A percentile compares a stretch with the other conserved stretches of the same genome.
Conservation (phyloP, 1,140 invertebrate genomes). For the Nomia melanderi region DNA sequence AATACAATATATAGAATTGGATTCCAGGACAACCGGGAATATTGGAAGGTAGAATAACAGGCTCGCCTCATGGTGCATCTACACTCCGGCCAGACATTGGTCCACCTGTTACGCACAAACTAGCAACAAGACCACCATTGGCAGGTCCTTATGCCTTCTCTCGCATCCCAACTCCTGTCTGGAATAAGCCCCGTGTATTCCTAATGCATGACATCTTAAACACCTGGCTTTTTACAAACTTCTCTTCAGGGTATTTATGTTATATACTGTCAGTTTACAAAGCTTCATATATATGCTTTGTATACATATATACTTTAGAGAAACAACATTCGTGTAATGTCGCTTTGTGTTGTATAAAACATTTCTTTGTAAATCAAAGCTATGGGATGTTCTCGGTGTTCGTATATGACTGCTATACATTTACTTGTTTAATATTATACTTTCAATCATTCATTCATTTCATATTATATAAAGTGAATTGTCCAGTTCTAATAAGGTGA, state of each 20-base stretch:
- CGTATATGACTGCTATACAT: not conserved
- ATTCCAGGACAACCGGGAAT: conserved; percentile 76
- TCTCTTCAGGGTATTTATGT: conserved; percentile 87
- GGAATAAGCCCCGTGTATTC: conserved; percentile 90
- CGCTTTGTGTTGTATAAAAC: conserved; percentile 39
- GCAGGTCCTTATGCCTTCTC: conserved; percentile 96
- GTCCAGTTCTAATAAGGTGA: conserved; percentile 4
- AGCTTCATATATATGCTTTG: conserved; percentile 49
- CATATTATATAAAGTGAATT: conserved; percentile 16
- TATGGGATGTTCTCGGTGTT: conserved; percentile 24
- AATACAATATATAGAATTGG: conserved; percentile 73
- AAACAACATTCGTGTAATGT: conserved; percentile 39
- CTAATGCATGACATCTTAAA: conserved; percentile 87
- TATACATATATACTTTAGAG: conserved; percentile 44
- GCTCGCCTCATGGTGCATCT: conserved; percentile 76
- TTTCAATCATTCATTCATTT: conserved; percentile 11
- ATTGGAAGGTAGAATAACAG: conserved; percentile 79
- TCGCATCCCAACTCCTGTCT: conserved; percentile 89
- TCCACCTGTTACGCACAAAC: conserved; percentile 82
- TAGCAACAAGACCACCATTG: conserved; percentile 89
- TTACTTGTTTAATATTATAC: conserved; percentile 1
- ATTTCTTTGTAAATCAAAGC: conserved; percentile 25
- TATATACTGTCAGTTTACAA: conserved; percentile 63
- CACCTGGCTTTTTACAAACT: conserved; percentile 93
- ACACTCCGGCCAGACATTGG: conserved; percentile 80